A percentile compares a stretch with the other conserved stretches of the same genome.
These are phyloP conservation scores for Erebia ligea DNA, from an alignment of 2,888 invertebrate species.

Conservation along the genomic window DNA sequence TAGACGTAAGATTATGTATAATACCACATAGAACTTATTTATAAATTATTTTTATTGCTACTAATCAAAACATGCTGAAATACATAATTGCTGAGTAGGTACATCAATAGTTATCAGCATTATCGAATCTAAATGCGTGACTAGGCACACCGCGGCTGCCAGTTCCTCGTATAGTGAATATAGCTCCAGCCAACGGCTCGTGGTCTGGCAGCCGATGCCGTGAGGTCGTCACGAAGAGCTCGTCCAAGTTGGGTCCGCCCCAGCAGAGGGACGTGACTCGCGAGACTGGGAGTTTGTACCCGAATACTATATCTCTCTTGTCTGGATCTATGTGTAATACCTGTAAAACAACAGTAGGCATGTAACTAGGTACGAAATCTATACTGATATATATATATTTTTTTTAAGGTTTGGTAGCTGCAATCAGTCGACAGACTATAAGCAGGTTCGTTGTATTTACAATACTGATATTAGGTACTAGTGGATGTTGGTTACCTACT, in stretches of 20 bases:
- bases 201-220: slow-evolving; percentile 43
- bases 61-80: too few relatives aligned
- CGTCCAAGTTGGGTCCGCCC: slow-evolving; percentile 85
- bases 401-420: too few relatives aligned
- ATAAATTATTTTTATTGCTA: too few relatives aligned
- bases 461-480: too few relatives aligned
- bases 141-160: slow-evolving; percentile 58
- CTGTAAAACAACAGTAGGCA: slow-evolving; percentile 56
- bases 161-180: slow-evolving; percentile 65
- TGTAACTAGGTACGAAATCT: background rate
- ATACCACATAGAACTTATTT: too few relatives aligned
- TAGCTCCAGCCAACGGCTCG: slow-evolving; percentile 64
- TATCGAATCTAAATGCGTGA: slow-evolving; percentile 55
- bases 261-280: slow-evolving; percentile 86
- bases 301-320: slow-evolving; percentile 67
- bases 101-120: slow-evolving; percentile 61
- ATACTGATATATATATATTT: too few relatives aligned
- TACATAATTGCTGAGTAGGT: background rate
- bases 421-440: too few relatives aligned
- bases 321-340: slow-evolving; percentile 82
- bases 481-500: too few relatives aligned
- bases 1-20: too few relatives aligned
- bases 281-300: slow-evolving; percentile 81
- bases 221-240: slow-evolving; percentile 85
- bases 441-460: too few relatives aligned